Evolutionary conservation across 2,113 vertebrate species (phyloP).

Genomic region (Panthera tigris): DNA sequence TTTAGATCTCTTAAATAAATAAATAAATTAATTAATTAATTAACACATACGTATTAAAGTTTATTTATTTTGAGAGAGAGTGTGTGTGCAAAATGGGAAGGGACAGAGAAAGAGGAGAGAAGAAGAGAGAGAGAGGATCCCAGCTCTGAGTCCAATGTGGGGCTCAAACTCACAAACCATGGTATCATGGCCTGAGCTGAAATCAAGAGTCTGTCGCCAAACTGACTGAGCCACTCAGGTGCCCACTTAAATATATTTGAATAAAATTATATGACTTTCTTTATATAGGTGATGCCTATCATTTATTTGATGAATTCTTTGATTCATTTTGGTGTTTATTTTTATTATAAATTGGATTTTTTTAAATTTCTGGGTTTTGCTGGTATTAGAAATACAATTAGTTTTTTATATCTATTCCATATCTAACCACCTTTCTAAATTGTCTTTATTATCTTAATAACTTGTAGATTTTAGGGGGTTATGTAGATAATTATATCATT

Average conservation of each 20-base stretch:
- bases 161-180: too few species aligned
- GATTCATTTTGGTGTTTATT: neutral
- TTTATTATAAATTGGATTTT: neutral
- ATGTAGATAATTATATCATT: neutral
- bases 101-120: too few species aligned
- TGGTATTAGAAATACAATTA: neutral
- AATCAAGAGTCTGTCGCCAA: too few species aligned
- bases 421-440: neutral
- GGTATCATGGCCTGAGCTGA: too few species aligned
- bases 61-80: too few species aligned
- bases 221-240: too few species aligned
- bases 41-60: too few species aligned
- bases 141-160: too few species aligned
- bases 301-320: neutral
- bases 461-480: neutral
- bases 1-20: neutral
- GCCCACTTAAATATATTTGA: neutral
- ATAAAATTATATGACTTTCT: neutral
- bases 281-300: neutral
- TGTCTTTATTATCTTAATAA: neutral
- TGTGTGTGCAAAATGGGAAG: too few species aligned
- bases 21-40: rapidly evolving
- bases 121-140: too few species aligned
- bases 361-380: neutral
- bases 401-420: neutral